These are phyloP conservation scores for Pseudorasbora parva DNA, from an alignment of 2,113 vertebrate genomes.

Conservation along the genomic window DNA sequence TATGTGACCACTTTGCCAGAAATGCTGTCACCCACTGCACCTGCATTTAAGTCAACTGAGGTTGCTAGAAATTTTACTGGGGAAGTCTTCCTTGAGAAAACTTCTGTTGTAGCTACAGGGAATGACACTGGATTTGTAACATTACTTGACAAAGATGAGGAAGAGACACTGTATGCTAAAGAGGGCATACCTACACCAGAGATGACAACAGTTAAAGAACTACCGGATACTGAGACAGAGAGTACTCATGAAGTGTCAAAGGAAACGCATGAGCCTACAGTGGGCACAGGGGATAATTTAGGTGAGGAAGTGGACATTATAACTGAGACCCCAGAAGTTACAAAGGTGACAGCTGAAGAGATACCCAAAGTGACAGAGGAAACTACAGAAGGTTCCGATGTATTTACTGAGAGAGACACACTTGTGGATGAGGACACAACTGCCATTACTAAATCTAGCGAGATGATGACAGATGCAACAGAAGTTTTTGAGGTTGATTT, in stretches of 20 bases:
- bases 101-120: background rate
- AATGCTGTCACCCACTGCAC: background rate
- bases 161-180: background rate
- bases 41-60: background rate
- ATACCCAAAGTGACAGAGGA: slow-evolving; percentile 8
- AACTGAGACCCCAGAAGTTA: background rate
- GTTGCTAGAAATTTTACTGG: too few species aligned
- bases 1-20: background rate
- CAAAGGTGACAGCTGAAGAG: background rate
- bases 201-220: background rate
- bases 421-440: slow-evolving; percentile 23
- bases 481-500: background rate
- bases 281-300: background rate
- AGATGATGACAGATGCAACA: background rate
- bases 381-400: background rate
- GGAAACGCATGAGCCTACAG: background rate
- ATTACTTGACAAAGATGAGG: background rate
- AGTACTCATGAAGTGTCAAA: background rate
- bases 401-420: background rate
- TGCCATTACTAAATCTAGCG: background rate
- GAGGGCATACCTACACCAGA: slow-evolving; percentile 6
- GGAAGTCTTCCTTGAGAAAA: too few species aligned
- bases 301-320: background rate
- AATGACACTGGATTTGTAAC: slow-evolving; percentile 14
- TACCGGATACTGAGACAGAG: background rate